Conservation (phyloP, 2,888 invertebrate species). For the Ctena decussata region DNA sequence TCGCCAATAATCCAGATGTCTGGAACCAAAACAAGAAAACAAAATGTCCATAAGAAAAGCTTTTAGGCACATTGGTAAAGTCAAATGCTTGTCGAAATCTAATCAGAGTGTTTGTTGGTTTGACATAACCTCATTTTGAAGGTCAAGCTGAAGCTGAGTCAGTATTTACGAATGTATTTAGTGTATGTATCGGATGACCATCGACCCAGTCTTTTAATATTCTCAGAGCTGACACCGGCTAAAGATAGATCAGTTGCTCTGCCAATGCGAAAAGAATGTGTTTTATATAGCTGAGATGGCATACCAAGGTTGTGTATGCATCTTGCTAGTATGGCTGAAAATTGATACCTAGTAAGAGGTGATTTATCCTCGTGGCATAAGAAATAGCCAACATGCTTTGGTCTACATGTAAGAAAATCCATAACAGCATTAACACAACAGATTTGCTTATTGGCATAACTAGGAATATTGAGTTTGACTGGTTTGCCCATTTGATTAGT, state of each 20-base stretch:
- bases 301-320: neutral
- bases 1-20: neutral
- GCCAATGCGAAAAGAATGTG: neutral
- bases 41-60: too few relatives aligned
- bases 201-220: neutral
- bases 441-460: neutral
- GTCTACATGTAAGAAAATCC: neutral
- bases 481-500: neutral
- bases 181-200: neutral
- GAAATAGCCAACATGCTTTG: neutral
- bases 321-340: neutral
- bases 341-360: neutral
- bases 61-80: too few relatives aligned
- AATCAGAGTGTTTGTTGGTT: too few relatives aligned
- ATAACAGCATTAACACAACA: neutral
- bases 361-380: neutral
- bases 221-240: neutral
- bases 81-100: too few relatives aligned
- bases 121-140: too few relatives aligned
- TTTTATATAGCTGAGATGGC: neutral
- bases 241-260: neutral
- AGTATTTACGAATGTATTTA: neutral
- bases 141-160: too few relatives aligned
- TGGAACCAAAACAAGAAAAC: neutral
- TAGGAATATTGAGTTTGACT: neutral